A percentile compares a stretch with the other conserved stretches of the same genome.
Conservation (phyloP, 2,113 vertebrate species). For the Micromys minutus region DNA sequence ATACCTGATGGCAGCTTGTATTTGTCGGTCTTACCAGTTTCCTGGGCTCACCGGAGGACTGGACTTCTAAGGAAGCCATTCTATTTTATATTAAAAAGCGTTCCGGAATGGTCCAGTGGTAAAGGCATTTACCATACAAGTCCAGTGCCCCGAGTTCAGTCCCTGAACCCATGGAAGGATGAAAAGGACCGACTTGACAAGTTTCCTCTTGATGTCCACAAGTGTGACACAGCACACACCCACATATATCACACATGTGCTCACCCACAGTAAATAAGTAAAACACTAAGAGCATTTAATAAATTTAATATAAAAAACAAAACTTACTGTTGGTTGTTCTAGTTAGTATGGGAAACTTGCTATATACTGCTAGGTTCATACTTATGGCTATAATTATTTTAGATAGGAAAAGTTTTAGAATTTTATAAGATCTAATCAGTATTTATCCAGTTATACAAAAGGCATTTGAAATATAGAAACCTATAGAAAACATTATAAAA, state of each 20-base stretch:
- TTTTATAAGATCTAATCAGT: not conserved
- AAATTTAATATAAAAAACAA: constrained; percentile 70
- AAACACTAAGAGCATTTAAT: not conserved
- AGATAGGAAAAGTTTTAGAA: constrained; percentile 33
- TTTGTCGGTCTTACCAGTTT: constrained; percentile 41
- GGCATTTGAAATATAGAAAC: constrained; percentile 8
- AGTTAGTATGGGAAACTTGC: constrained; percentile 35
- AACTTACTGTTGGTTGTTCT: constrained; percentile 39
- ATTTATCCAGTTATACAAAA: constrained; percentile 23
- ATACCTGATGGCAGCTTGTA: not conserved
- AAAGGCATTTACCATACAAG: not conserved
- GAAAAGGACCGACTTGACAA: not conserved
- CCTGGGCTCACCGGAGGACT: constrained; percentile 3
- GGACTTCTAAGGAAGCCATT: constrained; percentile 75
- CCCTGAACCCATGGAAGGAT: not conserved
- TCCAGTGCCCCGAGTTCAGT: not conserved
- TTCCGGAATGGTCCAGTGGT: not conserved
- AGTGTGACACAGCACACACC: not conserved
- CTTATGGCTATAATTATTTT: constrained; percentile 20
- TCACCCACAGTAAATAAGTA: not conserved
- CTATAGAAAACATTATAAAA: constrained; percentile 56
- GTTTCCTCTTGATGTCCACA: not conserved
- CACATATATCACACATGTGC: too few species aligned
- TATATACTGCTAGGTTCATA: not conserved
- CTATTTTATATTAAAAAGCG: constrained; percentile 63